Conservation (phyloP, 2,797 vertebrate species). For the Bovichtus variegatus region DNA sequence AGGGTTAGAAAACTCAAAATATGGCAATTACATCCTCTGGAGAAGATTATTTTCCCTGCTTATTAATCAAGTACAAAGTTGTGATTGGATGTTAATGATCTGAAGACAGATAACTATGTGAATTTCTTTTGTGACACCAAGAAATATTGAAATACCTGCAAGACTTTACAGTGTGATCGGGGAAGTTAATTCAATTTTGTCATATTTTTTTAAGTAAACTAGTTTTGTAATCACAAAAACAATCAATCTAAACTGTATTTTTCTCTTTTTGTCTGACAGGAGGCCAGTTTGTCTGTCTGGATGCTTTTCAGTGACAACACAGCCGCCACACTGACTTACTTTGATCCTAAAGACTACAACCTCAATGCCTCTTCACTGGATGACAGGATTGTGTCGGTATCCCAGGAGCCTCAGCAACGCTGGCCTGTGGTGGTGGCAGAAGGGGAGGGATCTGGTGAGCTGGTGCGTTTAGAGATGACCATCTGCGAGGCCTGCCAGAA, state of each 20-base stretch:
- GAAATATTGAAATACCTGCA: background rate
- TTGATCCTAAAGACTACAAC: slow-evolving; percentile 96
- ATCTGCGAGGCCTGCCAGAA: slow-evolving; percentile 98
- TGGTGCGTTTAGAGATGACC: slow-evolving; percentile 92
- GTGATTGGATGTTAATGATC: background rate
- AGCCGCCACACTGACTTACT: slow-evolving; percentile 91
- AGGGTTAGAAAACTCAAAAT: too few species aligned
- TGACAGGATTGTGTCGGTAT: slow-evolving; percentile 89
- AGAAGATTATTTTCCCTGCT: too few species aligned
- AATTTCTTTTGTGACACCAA: background rate
- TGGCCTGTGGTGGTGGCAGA: slow-evolving; percentile 93
- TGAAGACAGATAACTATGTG: background rate
- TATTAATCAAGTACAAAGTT: background rate
- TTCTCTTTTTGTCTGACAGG: slow-evolving; percentile 82
- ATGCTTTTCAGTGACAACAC: slow-evolving; percentile 96
- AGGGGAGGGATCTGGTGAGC: slow-evolving; percentile 90
- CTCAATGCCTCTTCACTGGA: slow-evolving; percentile 93
- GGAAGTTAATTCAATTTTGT: background rate
- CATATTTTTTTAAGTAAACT: background rate
- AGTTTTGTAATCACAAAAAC: background rate
- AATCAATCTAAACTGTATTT: slow-evolving; percentile 12
- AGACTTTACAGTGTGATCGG: background rate
- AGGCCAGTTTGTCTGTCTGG: slow-evolving; percentile 95
- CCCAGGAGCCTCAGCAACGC: slow-evolving; percentile 89
- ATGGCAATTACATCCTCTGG: too few species aligned